phyloP scores from a whole-genome alignment of 2,888 invertebrate genomes.

The Blastobasis adustella region DNA sequence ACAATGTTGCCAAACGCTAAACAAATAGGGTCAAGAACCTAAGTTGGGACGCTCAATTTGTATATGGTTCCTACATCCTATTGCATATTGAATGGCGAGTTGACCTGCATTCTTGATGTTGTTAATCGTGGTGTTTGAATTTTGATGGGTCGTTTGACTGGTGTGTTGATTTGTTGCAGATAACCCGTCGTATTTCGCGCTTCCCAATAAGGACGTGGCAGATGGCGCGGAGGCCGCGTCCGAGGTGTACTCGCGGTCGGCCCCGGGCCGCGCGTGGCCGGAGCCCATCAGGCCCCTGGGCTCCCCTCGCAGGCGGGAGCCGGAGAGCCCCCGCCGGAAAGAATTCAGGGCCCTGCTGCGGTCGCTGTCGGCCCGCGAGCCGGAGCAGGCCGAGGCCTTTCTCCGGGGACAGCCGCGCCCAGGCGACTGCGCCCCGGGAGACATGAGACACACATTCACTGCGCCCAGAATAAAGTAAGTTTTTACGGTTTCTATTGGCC shows the following conservation, averaged over 20 bases:
- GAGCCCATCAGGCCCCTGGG: conserved; percentile 48
- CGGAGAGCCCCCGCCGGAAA: conserved; percentile 62
- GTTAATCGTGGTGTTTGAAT: no score
- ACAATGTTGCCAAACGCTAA: no score
- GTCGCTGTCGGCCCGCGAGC: conserved; percentile 78
- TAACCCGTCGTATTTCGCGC: conserved; percentile 86
- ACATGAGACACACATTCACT: conserved; percentile 63
- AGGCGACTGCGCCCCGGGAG: conserved; percentile 78
- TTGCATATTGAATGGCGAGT: no score
- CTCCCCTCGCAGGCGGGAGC: conserved; percentile 52
- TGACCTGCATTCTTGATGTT: no score
- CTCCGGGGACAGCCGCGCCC: conserved; percentile 81
- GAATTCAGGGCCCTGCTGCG: conserved; percentile 76
- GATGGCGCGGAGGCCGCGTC: conserved; percentile 38
- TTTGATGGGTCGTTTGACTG: no score
- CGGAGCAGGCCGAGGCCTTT: conserved; percentile 78
- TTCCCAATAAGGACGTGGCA: conserved; percentile 70
- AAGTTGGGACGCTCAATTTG: no score
- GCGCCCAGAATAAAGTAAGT: conserved; percentile 64
- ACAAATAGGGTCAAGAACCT: no score
- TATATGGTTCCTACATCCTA: no score
- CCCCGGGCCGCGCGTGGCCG: conserved; percentile 78
- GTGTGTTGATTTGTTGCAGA: conserved; percentile 69
- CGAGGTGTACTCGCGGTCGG: conserved; percentile 78
- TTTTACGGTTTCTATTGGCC: neutral